Evolutionary conservation across 2,113 vertebrate species (phyloP).

Genomic region (Oreochromis tanganicae): DNA sequence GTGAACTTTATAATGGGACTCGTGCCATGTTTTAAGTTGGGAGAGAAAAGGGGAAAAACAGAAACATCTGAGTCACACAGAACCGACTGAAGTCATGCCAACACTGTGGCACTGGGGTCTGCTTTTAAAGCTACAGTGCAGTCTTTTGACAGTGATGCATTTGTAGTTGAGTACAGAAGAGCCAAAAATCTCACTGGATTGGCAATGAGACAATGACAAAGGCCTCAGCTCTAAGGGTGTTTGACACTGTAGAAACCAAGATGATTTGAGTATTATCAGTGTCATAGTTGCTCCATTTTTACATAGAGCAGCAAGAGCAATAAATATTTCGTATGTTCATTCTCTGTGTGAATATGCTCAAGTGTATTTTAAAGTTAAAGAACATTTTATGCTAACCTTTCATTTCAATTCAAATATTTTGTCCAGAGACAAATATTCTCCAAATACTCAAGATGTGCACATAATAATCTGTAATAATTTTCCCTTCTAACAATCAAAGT

Average conservation of each 20-base stretch:
- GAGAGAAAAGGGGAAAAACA: neutral
- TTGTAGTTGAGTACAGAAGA: neutral
- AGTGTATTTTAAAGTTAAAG: neutral
- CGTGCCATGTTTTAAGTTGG: neutral
- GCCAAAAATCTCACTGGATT: neutral
- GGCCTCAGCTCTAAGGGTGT: neutral
- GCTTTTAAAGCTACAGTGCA: neutral
- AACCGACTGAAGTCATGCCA: conserved; percentile 35
- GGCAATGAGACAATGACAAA: neutral
- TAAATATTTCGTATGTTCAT: neutral
- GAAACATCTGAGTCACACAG: conserved; percentile 23
- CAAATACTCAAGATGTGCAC: neutral
- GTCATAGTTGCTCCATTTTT: neutral
- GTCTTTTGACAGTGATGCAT: conserved; percentile 4
- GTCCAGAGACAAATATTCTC: neutral
- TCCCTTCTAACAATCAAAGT: neutral
- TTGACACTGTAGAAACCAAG: neutral
- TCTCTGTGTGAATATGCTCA: neutral
- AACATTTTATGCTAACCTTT: neutral
- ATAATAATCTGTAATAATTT: neutral
- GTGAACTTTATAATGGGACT: neutral
- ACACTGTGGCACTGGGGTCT: neutral
- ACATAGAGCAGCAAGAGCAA: neutral
- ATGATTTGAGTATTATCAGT: neutral
- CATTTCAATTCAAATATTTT: neutral